Evolutionary conservation across 2,797 vertebrate species (phyloP).

Genomic region (Sebastes cheni): DNA sequence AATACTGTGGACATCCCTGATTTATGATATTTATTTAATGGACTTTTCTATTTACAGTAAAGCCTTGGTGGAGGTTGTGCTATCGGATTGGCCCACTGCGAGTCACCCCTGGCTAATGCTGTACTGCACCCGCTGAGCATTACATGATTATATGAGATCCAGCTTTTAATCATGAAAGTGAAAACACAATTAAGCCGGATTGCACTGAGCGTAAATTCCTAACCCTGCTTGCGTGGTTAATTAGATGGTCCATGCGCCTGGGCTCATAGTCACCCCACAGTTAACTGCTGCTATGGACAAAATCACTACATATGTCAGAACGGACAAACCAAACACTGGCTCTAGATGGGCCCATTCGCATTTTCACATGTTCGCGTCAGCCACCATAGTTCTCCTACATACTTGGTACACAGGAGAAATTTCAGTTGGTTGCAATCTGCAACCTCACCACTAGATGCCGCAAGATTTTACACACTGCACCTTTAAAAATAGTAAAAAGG

Average conservation of each 20-base stretch:
- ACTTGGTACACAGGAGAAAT: not conserved
- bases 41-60: constrained; percentile 1
- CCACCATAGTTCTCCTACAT: no score
- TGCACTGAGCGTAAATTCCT: constrained; percentile 31
- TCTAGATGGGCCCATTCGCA: not conserved
- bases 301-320: constrained; percentile 15
- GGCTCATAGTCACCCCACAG: not conserved
- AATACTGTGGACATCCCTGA: not conserved
- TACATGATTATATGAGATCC: constrained; percentile 33
- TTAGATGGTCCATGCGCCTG: constrained; percentile 21
- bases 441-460: not conserved
- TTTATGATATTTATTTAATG: constrained; percentile 25
- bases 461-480: not conserved
- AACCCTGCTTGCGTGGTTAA: constrained; percentile 30
- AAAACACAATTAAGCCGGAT: constrained; percentile 46
- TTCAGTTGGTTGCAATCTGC: not conserved
- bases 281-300: constrained; percentile 18
- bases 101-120: not conserved
- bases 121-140: constrained; percentile 24
- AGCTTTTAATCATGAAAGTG: constrained; percentile 54
- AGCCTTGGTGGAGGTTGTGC: constrained; percentile 1
- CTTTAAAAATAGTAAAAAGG: not conserved
- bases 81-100: not conserved
- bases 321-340: not conserved
- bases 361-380: not conserved